Base-by-base conservation (phyloP, 2,888 invertebrate genomes). In the Coremacera marginata region DNA sequence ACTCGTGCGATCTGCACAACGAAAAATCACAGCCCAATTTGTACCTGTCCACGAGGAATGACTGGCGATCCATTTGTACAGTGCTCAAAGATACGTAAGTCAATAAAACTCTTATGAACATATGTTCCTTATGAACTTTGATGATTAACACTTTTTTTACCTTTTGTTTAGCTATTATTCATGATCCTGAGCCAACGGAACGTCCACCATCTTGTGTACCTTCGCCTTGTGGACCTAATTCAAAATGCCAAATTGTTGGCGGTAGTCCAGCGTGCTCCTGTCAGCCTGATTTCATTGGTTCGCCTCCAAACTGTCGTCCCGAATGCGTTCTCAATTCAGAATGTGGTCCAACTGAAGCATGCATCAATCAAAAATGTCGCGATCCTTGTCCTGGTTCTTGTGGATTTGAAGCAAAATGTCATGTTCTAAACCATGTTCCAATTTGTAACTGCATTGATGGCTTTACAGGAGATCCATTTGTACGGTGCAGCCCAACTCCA, bases 351-450 rank as follows among this genome's bases (percentile, higher is more conserved):
- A 93, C 93, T 71, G 90, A 93, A 77, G 95, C 95, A 11, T 95
- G 95, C 83, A 93, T 95, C 55, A 93, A 94, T 84, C 93, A 94
- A 86, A 94, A 93, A 89, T 96, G 96, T 88, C 91, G 92, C 86
- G 94, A 96, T 89, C 96, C 96, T 34, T 96, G 96, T 82, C 93
- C 94, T 16, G 95, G 95, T 11, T 95, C 95, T 0, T 96, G 96
- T 84, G 95, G 95, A 19, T 91, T 94, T 19, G 94, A 95, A 85
- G 94, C 95, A 5, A 92, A 93, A 82, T 96, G 96, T 82, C 93
- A 94, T 81, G 94, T 95, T 8, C 88, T 94, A 34, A 95, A 95
- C 86, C 95, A 96, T 87, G 92, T 94, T 52, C 95, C 95, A n/a
- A 93, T 94, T 60, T 95, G 95, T 86, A 93, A 93, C 1, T 95